Base-by-base conservation (phyloP, 2,888 invertebrate species). In the Polietes domitor region DNA sequence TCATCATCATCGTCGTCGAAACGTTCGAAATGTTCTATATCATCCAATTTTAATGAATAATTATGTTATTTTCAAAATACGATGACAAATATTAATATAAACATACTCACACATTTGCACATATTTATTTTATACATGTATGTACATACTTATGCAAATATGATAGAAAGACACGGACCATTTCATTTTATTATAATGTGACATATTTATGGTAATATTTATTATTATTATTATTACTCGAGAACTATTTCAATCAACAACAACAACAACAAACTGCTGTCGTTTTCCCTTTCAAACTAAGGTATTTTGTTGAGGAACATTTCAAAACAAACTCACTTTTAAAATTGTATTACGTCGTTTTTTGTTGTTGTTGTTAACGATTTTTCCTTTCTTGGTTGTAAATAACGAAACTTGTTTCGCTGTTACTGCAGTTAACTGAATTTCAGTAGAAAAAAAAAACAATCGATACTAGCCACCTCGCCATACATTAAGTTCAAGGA, bases 401-500 rank as follows among this genome's bases (percentile, higher is more conserved):
- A 77, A 21, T 41, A 75, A 17, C 75, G 55, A 84, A 68, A 84
- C 83, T 84, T 58, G 83, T 84, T 84, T 72, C 55, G 21, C n/a
- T 58, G 65, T 43, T 76, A 84, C 71, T 50, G 80, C 78, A n/a
- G 80, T 84, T 72, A n/a, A 75, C 77, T 78, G 78, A 80, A 75
- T 76, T 75, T 28, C 71, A 80, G 74, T 77, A 70, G 77, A 77
- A 55, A 71, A 50, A 41, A 41, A 41, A 73, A 21, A 50, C 55
- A 15, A 50, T 9, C 7, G 32, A 41, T 43, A 24, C n/a, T n/a
- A n/a, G n/a, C n/a, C 15, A 61, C n/a, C n/a, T 0, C 28, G 58
- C 15, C 15, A 47, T 10, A 58, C 77, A 73, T 65, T 78, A 81
- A 84, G 83, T 84, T 81, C 83, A 84, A 73, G 83, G 83, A 72